Evolutionary conservation across 1,140 invertebrate genomes (phyloP).

Genomic region (Euborellia annulipes): DNA sequence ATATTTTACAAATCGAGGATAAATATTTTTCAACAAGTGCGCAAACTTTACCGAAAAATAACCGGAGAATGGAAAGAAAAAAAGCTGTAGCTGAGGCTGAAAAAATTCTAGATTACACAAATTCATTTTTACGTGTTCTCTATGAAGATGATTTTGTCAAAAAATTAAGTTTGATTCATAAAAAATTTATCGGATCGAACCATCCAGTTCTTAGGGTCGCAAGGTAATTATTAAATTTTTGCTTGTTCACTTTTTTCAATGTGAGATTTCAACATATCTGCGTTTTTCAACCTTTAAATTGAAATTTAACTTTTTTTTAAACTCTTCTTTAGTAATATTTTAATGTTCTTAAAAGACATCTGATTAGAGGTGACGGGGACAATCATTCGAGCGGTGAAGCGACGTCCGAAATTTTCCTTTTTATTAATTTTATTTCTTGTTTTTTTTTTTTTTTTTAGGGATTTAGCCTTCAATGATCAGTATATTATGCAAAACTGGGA

Average conservation of each 20-base stretch:
- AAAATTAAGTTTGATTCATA: conserved; percentile 73
- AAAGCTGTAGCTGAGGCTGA: conserved; percentile 82
- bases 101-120: conserved; percentile 92
- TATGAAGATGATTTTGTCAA: conserved; percentile 88
- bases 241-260: too few relatives aligned
- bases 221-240: conserved; percentile 48
- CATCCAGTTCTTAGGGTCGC: conserved; percentile 87
- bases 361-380: too few relatives aligned
- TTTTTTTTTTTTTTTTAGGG: conserved; percentile 31
- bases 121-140: conserved; percentile 79
- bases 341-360: too few relatives aligned
- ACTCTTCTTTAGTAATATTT: too few relatives aligned
- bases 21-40: not conserved
- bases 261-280: too few relatives aligned
- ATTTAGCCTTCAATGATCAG: conserved; percentile 71
- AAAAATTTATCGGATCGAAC: conserved; percentile 83
- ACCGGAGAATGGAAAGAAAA: conserved; percentile 67
- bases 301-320: too few relatives aligned
- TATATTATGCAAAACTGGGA: conserved; percentile 89
- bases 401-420: not conserved
- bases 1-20: too few relatives aligned
- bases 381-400: too few relatives aligned
- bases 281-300: too few relatives aligned
- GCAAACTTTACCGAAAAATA: conserved; percentile 26
- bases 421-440: not conserved